Percentiles rank a stretch among this genome's conserved stretches.
Conservation (phyloP, 2,797 vertebrate genomes). For the Botia almorhae region DNA sequence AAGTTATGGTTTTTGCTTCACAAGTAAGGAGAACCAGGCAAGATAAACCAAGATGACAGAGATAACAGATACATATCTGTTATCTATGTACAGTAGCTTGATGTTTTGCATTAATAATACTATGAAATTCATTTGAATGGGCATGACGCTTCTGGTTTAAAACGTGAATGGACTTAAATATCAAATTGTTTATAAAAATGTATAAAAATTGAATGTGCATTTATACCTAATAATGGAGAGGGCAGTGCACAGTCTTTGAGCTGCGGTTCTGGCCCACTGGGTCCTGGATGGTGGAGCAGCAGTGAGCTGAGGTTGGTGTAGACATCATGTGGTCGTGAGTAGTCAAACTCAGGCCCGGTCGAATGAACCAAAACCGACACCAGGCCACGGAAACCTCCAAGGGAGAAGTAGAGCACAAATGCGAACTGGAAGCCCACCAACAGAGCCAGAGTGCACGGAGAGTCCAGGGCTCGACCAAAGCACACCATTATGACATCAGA, state of each 20-base stretch:
- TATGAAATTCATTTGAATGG: not conserved
- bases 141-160: not conserved
- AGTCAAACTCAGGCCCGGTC: conserved; percentile 86
- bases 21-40: too few relatives aligned
- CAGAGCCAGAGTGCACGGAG: conserved; percentile 89
- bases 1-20: too few relatives aligned
- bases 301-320: conserved; percentile 92
- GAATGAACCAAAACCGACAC: conserved; percentile 88
- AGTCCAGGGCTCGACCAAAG: conserved; percentile 80
- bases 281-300: conserved; percentile 70
- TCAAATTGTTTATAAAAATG: not conserved
- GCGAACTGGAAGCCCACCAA: conserved; percentile 95
- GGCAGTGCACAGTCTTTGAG: conserved; percentile 85
- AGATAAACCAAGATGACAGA: too few relatives aligned
- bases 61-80: too few relatives aligned
- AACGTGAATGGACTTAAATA: not conserved
- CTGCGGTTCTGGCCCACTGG: conserved; percentile 64
- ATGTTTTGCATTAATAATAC: too few relatives aligned
- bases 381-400: conserved; percentile 91
- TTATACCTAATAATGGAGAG: conserved; percentile 88
- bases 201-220: not conserved
- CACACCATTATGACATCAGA: conserved; percentile 72
- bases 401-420: conserved; percentile 94
- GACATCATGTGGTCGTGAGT: conserved; percentile 90
- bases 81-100: too few relatives aligned